Evolutionary conservation across 2,797 vertebrate species (phyloP).

Genomic region (Pipistrellus kuhlii): DNA sequence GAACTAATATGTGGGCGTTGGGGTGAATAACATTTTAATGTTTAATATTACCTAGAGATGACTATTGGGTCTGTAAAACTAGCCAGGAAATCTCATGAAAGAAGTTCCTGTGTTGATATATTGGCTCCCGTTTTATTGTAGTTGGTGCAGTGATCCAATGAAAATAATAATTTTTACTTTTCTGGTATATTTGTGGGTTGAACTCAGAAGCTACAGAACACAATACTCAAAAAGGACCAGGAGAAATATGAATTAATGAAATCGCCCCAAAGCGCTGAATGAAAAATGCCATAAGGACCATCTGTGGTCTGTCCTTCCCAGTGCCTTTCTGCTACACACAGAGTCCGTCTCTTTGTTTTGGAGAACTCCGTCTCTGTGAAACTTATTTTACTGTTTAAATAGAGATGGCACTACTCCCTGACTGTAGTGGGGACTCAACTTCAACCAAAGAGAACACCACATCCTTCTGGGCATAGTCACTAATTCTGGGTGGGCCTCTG

Average conservation of each 20-base stretch:
- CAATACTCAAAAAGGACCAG: slow-evolving; percentile 23
- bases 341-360: neutral
- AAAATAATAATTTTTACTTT: slow-evolving; percentile 78
- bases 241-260: slow-evolving; percentile 50
- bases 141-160: slow-evolving; percentile 64
- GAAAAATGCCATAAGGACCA: neutral
- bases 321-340: neutral
- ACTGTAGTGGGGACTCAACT: neutral
- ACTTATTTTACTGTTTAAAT: neutral
- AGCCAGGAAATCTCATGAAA: slow-evolving; percentile 61
- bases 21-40: slow-evolving; percentile 54
- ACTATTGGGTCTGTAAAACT: slow-evolving; percentile 13
- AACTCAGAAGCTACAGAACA: slow-evolving; percentile 54
- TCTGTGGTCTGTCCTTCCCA: slow-evolving; percentile 10
- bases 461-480: neutral
- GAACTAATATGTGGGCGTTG: slow-evolving; percentile 50
- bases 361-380: neutral
- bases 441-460: neutral
- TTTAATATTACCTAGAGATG: slow-evolving; percentile 58
- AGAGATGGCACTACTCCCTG: neutral
- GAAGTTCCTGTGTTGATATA: slow-evolving; percentile 50
- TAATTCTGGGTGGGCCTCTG: slow-evolving; percentile 8
- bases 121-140: slow-evolving; percentile 66
- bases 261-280: neutral
- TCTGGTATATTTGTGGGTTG: slow-evolving; percentile 64